phyloP scores from a whole-genome alignment of 2,888 invertebrate genomes.

The Drosophila stalkeri region DNA sequence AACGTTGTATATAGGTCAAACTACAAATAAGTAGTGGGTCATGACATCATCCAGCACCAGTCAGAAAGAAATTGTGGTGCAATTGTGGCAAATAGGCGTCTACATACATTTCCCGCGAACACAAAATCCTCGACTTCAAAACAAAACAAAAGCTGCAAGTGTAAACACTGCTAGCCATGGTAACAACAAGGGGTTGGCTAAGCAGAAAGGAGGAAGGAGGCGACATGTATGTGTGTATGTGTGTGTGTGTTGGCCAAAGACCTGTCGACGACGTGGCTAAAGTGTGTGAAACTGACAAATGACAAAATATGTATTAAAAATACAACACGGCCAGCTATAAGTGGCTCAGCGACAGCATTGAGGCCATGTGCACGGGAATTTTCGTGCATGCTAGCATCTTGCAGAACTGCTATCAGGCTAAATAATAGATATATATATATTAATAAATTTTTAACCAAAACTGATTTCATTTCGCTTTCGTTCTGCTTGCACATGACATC shows the following conservation, averaged over 20 bases:
- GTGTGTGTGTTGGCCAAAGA: conserved; percentile 30
- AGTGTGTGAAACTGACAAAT: conserved; percentile 68
- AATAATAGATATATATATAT: conserved; percentile 6
- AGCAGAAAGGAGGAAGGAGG: background rate
- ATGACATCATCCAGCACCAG: conserved; percentile 69
- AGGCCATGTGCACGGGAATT: conserved; percentile 50
- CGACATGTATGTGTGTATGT: conserved; percentile 1
- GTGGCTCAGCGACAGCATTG: conserved; percentile 17
- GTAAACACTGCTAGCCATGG: conserved; percentile 64
- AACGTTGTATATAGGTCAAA: conserved; percentile 67
- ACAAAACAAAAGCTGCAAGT: conserved; percentile 49
- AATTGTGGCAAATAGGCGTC: conserved; percentile 38
- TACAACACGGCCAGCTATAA: conserved; percentile 53
- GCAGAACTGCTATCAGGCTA: conserved; percentile 23
- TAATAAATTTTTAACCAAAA: conserved; percentile 11
- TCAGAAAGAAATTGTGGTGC: conserved; percentile 36
- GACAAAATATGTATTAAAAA: conserved; percentile 63
- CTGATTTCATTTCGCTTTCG: conserved; percentile 26
- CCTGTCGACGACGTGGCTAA: conserved; percentile 57
- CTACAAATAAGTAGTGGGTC: conserved; percentile 45
- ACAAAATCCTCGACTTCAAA: conserved; percentile 33
- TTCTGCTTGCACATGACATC: conserved; percentile 44
- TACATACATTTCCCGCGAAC: conserved; percentile 28
- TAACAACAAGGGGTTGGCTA: conserved; percentile 34
- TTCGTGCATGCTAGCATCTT: conserved; percentile 23